Evolutionary conservation across 2,797 vertebrate species (phyloP), one percentile per base, ranked within the genome.

Genomic region (Malurus leucopterus): DNA sequence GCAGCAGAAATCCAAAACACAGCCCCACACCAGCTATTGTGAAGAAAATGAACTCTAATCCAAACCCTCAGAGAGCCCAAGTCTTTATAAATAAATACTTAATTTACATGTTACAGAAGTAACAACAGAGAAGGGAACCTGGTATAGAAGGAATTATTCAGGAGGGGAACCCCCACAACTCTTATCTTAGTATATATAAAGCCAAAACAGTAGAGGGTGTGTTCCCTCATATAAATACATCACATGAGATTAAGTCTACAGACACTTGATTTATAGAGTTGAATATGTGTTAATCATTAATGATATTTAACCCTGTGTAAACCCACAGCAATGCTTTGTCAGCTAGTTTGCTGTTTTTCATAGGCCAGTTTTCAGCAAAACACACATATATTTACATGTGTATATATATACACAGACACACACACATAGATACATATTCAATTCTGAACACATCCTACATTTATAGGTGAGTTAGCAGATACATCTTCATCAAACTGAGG

Each of bases 401-500:
- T 64, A 2, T 41, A 34, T 9, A 50, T 7, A 47, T 3, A 55
- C 0, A n/a, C 1, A 30, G 0, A 19, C 9, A 54, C 5, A 58
- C 4, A 53, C 1, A 47, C 5, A 38, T 1, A 44, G 10, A 44
- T 12, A 41, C 13, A 41, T 41, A 76, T 12, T 51, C 7, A 47
- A 1, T 73, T 86, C 34, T 36, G 30, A 84, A 83, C 20, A 46
- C 12, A 20, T 9, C 44, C 15, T 40, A 40, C 15, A 36, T 41
- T 63, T 44, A 47, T 16, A 63, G 27, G 22, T 26, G 29, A 46
- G 30, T 36, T 70, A 43, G 30, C 41, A 74, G 26, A 51, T 15
- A 22, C 0, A 11, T 32, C n/a, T 50, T 40, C 1, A 15, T 14
- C 15, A 32, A 59, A 2, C 0, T 44, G 65, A 73, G 23, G 26